phyloP scores from a whole-genome alignment of 2,888 invertebrate species.

The Ecliptopera silaceata region DNA sequence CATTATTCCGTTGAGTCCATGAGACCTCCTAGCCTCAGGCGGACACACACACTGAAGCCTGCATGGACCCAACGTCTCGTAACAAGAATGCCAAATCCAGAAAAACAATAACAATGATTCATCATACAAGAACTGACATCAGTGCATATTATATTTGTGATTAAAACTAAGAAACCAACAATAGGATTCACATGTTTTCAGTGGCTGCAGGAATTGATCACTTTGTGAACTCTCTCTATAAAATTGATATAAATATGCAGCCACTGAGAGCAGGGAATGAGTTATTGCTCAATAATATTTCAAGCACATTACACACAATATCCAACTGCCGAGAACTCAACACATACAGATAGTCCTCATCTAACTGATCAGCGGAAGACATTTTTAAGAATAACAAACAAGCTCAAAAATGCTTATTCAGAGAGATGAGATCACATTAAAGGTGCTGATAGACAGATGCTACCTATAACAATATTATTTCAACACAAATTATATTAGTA shows the following conservation, averaged over 20 bases:
- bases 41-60: constrained; percentile 34
- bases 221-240: constrained; percentile 52
- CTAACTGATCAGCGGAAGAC: constrained; percentile 20
- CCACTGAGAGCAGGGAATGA: constrained; percentile 45
- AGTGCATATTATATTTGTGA: constrained; percentile 61
- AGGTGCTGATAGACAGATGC: constrained; percentile 3
- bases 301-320: constrained; percentile 47
- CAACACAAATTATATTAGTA: constrained; percentile 10
- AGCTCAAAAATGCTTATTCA: constrained; percentile 12
- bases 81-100: constrained; percentile 39
- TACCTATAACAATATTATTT: constrained; percentile 17
- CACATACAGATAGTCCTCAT: constrained; percentile 4
- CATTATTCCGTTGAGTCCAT: constrained; percentile 41
- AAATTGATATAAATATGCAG: constrained; percentile 37
- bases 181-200: constrained; percentile 39
- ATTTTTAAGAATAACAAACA: constrained; percentile 19
- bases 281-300: constrained; percentile 27
- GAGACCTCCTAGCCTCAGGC: constrained; percentile 57
- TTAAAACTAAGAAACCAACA: constrained; percentile 61
- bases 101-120: constrained; percentile 53
- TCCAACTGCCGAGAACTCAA: constrained; percentile 18
- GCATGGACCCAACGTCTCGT: constrained; percentile 42
- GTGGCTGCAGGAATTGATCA: constrained; percentile 49
- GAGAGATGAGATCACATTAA: constrained; percentile 4
- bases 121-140: constrained; percentile 66